Base-by-base conservation (phyloP, 2,113 vertebrate species). In the Dipodomys ordii region DNA sequence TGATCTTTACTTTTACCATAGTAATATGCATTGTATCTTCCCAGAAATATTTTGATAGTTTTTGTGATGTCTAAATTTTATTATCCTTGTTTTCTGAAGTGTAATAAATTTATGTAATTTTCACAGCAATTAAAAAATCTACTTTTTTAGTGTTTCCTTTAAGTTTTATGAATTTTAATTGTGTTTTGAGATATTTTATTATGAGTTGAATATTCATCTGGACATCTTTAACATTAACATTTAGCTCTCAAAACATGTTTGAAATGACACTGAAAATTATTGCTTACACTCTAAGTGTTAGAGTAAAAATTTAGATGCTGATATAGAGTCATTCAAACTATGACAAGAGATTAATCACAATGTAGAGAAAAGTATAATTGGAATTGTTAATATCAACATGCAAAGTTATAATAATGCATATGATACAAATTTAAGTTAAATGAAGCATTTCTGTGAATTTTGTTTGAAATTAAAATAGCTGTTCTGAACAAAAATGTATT, bases 231-330 rank as follows among this genome's bases (percentile, higher is more conserved):
- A 83, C 46, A 57, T 77, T 95, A 84, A 87, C 87, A 85, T 81
- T 94, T 84, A 94, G 68, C 79, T 97, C 93, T 94, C 32, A 94
- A 83, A 94, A 78, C 62, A 72, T 88, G 25, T 67, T 68, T 85
- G 64, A 87, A 83, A 76, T 95, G 67, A 78, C 92, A 71, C 0
- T 30, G 62, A 95, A 71, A 87, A 60, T 94, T 91, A 68, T 32
- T 93, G 39, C 73, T 95, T 93, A 60, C 35, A 53, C 5, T 82
- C 23, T 80, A 80, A 72, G 23, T 93, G 4, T 88, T 81, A 88
- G 0, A 91, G 46, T 44, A 94, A 82, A 94, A 93, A 84, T 85
- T 85, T 81, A 78, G 49, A 13, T 77, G n/a, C 49, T 74, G 68
- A 23, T 71, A 44, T 5, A 76, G 35, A 49, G 25, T 77, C n/a